A percentile compares a stretch with the other conserved stretches of the same genome.
phyloP scores from a whole-genome alignment of 2,113 vertebrate species.

The Lepus europaeus region DNA sequence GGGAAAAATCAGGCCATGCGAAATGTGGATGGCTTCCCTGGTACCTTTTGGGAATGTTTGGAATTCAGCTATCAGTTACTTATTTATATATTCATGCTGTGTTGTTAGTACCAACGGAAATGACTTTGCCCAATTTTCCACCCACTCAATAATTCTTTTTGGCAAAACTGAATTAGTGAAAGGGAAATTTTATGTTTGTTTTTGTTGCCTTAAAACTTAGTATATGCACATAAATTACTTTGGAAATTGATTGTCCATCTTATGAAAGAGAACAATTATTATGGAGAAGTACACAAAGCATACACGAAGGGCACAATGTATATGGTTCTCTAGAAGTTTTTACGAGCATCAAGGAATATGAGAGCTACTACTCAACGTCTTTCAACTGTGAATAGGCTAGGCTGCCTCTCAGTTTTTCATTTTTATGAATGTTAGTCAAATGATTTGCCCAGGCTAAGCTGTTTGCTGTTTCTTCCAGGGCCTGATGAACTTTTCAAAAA shows the following conservation, averaged over 20 bases:
- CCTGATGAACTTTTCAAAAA: conserved; percentile 82
- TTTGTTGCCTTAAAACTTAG: conserved; percentile 67
- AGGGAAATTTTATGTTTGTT: conserved; percentile 63
- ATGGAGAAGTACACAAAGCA: conserved; percentile 23
- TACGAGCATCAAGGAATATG: conserved; percentile 81
- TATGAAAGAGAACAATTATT: conserved; percentile 61
- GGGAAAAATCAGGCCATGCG: not conserved
- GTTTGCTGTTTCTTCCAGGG: conserved; percentile 75
- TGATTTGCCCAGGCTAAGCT: conserved; percentile 75
- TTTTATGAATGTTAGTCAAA: conserved; percentile 73
- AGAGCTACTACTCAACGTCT: conserved; percentile 74
- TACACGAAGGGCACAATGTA: conserved; percentile 69
- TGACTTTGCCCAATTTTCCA: conserved; percentile 66
- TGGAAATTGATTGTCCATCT: conserved; percentile 71
- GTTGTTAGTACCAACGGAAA: conserved; percentile 59
- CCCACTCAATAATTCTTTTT: conserved; percentile 75
- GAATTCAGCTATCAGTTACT: not conserved
- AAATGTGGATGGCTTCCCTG: not conserved
- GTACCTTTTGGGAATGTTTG: not conserved
- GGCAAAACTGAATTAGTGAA: conserved; percentile 70
- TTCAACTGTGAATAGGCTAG: conserved; percentile 80
- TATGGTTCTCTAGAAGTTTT: conserved; percentile 80
- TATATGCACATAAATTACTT: conserved; percentile 83
- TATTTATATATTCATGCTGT: conserved; percentile 66
- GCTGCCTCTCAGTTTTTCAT: conserved; percentile 68